A percentile compares a stretch with the other conserved stretches of the same genome.
Evolutionary conservation across 1,140 invertebrate species (phyloP).

Genomic region (Scaptodrosophila lebanonensis): DNA sequence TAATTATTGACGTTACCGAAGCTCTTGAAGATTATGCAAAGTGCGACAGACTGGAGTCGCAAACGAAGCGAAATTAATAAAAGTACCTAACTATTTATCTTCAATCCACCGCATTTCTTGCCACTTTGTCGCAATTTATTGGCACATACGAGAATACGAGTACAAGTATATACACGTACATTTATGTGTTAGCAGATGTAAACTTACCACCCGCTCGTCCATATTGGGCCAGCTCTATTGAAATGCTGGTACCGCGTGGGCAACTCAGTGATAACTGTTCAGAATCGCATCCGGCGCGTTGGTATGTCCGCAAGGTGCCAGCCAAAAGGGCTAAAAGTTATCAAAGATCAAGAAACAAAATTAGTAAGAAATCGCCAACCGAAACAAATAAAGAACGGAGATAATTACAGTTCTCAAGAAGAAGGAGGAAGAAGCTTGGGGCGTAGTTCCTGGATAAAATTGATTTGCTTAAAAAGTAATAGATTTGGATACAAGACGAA

Average conservation of each 20-base stretch:
- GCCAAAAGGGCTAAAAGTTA: constrained; percentile 86
- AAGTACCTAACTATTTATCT: no score
- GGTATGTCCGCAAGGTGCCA: constrained; percentile 91
- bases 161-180: no score
- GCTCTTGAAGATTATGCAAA: constrained; percentile 22
- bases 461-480: no score
- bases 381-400: no score
- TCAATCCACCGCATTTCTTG: no score
- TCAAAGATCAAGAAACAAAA: constrained; percentile 32
- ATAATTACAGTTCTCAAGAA: no score
- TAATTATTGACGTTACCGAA: constrained; percentile 20
- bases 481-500: no score
- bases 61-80: no score
- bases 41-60: constrained; percentile 17
- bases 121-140: no score
- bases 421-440: no score
- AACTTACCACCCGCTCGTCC: constrained; percentile 63
- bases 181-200: no score
- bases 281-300: constrained; percentile 91
- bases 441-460: not conserved
- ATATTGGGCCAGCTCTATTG: constrained; percentile 81
- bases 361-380: constrained; percentile 26
- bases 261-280: constrained; percentile 89
- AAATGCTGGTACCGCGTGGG: constrained; percentile 90
- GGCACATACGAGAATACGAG: no score